Percentiles rank a stretch among this genome's conserved stretches.
Evolutionary conservation across 1,140 invertebrate species (phyloP).

Genomic region (Drosophila nannoptera): DNA sequence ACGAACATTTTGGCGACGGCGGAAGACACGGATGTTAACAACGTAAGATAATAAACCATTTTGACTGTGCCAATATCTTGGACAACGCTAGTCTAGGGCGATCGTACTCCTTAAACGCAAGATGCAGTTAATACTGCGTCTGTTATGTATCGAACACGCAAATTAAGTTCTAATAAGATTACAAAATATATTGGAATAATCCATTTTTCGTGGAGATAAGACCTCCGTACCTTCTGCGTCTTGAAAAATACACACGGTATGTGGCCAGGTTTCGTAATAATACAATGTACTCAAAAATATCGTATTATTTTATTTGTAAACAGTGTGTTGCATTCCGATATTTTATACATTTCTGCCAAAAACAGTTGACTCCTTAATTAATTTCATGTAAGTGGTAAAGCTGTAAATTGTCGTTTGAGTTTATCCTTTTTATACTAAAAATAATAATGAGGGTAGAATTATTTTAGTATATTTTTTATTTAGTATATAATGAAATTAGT

Average conservation of each 20-base stretch:
- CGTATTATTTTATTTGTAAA: constrained; percentile 44
- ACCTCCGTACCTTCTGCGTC: constrained; percentile 69
- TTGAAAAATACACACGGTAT: constrained; percentile 61
- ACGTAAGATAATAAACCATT: constrained; percentile 70
- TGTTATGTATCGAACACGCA: constrained; percentile 30
- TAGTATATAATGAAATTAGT: too few relatives aligned
- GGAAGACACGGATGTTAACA: constrained; percentile 65
- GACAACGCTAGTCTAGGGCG: constrained; percentile 16
- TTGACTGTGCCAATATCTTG: constrained; percentile 36
- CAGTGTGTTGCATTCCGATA: constrained; percentile 39
- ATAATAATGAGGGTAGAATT: too few relatives aligned
- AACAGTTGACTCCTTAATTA: background rate
- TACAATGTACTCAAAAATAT: constrained; percentile 25
- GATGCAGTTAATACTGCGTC: constrained; percentile 6
- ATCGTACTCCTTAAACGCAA: constrained; percentile 12
- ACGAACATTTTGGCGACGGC: constrained; percentile 65
- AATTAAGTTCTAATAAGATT: constrained; percentile 66
- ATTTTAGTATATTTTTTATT: constrained; percentile 6
- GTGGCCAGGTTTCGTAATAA: constrained; percentile 33
- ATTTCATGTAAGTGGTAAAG: too few relatives aligned
- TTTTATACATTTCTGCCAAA: background rate
- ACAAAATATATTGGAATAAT: constrained; percentile 68
- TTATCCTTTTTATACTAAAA: background rate
- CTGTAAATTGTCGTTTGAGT: background rate
- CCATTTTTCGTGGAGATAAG: constrained; percentile 72